phyloP scores from a whole-genome alignment of 2,888 invertebrate genomes.

The Lepidocyrtinus sp. region DNA sequence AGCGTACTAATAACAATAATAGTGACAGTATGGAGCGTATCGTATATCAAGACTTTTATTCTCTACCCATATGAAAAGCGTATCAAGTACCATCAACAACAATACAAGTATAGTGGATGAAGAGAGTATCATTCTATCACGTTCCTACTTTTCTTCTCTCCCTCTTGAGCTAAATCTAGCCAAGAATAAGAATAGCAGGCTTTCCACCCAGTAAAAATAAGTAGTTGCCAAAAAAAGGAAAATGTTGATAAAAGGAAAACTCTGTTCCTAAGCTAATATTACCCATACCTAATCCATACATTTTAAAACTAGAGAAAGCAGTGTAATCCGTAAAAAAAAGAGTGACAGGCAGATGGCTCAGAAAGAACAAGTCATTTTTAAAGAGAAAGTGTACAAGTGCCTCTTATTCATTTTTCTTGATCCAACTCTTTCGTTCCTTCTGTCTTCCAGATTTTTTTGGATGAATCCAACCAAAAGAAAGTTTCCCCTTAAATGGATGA shows the following conservation, averaged over 20 bases:
- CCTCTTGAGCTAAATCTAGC: slow-evolving; percentile 2
- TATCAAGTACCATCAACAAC: not conserved
- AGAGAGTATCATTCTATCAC: not conserved
- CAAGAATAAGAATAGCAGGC: not conserved
- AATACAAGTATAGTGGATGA: not conserved
- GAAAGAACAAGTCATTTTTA: too few relatives aligned
- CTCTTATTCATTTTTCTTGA: not conserved
- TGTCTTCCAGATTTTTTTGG: not conserved
- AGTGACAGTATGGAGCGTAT: not conserved
- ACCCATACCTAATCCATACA: too few relatives aligned
- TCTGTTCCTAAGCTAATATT: too few relatives aligned
- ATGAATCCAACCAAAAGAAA: not conserved
- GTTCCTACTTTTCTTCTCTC: not conserved
- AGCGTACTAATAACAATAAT: not conserved
- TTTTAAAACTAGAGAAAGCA: too few relatives aligned
- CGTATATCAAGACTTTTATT: not conserved
- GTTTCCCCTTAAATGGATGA: too few relatives aligned
- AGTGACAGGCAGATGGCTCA: too few relatives aligned
- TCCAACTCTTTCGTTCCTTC: not conserved
- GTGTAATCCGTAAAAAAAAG: too few relatives aligned
- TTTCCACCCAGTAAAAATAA: too few relatives aligned
- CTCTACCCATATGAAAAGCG: not conserved
- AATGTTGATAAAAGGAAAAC: not conserved
- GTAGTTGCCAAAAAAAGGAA: not conserved
- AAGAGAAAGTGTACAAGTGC: too few relatives aligned